Percentiles rank a stretch among this genome's conserved stretches.
Evolutionary conservation across 2,797 vertebrate genomes (phyloP).

Genomic region (Gambusia yucatana): DNA sequence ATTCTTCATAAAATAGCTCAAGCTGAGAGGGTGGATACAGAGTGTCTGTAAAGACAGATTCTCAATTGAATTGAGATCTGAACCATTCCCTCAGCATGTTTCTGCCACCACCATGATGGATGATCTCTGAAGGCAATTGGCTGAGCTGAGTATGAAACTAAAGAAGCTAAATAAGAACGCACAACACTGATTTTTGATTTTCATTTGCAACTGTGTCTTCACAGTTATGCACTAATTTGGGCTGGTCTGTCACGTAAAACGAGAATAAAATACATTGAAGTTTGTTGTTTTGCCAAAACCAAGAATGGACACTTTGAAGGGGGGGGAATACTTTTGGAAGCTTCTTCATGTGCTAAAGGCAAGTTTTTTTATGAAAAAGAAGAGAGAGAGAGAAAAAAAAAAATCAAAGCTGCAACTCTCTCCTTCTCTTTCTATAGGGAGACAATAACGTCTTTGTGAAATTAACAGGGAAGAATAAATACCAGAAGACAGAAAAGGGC

Average conservation of each 20-base stretch:
- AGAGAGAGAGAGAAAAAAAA: background rate
- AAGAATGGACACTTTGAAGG: background rate
- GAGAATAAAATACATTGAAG: background rate
- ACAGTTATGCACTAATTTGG: background rate
- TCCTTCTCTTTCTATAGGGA: background rate
- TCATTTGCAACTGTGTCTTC: background rate
- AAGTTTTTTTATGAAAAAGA: too few relatives aligned
- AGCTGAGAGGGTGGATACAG: background rate
- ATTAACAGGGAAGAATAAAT: constrained; percentile 21
- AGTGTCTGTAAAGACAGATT: background rate
- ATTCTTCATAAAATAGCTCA: background rate
- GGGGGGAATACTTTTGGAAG: background rate
- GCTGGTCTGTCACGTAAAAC: background rate
- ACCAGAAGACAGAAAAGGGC: constrained; percentile 44
- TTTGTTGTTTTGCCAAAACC: background rate
- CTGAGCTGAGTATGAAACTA: background rate
- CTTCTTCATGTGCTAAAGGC: background rate
- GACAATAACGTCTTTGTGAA: constrained; percentile 8
- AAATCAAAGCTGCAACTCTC: constrained; percentile 5
- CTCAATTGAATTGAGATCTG: background rate
- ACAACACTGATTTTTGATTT: background rate
- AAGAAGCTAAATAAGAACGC: background rate
- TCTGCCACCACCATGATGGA: background rate
- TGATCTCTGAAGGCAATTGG: too few relatives aligned
- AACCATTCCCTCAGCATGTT: background rate